Evolutionary conservation across 2,888 invertebrate genomes (phyloP).

Genomic region (Heliothis peltigera): DNA sequence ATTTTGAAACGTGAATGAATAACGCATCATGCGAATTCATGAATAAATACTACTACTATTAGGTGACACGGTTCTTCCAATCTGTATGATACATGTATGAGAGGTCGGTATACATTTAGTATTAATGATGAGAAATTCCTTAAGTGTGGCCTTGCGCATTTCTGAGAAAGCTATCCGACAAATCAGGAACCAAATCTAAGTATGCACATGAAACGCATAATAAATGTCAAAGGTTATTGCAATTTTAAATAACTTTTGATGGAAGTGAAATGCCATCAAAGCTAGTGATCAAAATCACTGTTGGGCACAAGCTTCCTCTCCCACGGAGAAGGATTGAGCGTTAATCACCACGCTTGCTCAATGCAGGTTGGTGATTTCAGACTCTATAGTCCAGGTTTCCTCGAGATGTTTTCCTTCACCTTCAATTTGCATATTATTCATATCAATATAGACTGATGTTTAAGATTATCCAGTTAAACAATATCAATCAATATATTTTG

Average conservation of each 20-base stretch:
- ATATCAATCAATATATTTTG: not conserved
- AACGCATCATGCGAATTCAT: slow-evolving; percentile 41
- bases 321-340: too few relatives aligned
- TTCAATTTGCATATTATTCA: slow-evolving; percentile 31
- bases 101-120: slow-evolving; percentile 30
- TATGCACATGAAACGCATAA: slow-evolving; percentile 7
- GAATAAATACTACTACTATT: slow-evolving; percentile 42
- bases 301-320: too few relatives aligned
- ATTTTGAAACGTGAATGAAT: slow-evolving; percentile 45
- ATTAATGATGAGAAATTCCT: slow-evolving; percentile 33
- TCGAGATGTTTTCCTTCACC: too few relatives aligned
- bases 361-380: too few relatives aligned
- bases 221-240: not conserved
- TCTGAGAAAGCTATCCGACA: slow-evolving; percentile 3
- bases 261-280: too few relatives aligned
- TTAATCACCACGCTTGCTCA: too few relatives aligned
- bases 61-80: slow-evolving; percentile 23
- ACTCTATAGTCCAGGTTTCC: too few relatives aligned
- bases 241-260: too few relatives aligned
- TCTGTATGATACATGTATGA: slow-evolving; percentile 42
- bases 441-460: slow-evolving; percentile 18
- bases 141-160: slow-evolving; percentile 20
- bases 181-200: not conserved
- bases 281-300: slow-evolving; percentile 26
- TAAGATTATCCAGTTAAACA: slow-evolving; percentile 1